phyloP scores from a whole-genome alignment of 2,888 invertebrate genomes.

The Allophyes oxyacanthae region DNA sequence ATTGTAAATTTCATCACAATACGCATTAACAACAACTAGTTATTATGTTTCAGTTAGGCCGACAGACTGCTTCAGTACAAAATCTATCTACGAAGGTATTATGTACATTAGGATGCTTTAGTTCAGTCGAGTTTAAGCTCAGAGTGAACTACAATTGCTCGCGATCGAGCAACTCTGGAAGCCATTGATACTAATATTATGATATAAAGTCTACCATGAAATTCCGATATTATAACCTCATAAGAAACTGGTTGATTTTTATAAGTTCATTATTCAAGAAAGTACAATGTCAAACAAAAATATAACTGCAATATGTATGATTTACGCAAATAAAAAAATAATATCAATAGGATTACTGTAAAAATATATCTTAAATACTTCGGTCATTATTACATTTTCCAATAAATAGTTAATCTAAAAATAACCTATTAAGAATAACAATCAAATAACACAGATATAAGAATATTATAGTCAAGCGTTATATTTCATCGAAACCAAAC shows the following conservation, averaged over 20 bases:
- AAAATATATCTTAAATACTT: conserved; percentile 50
- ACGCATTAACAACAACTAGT: conserved; percentile 72
- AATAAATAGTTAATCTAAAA: conserved; percentile 70
- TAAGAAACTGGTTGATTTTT: conserved; percentile 14
- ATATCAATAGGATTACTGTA: conserved; percentile 47
- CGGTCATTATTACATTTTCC: conserved; percentile 57
- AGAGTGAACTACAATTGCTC: conserved; percentile 42
- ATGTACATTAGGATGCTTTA: conserved; percentile 68
- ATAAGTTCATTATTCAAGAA: conserved; percentile 32
- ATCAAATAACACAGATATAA: conserved; percentile 58
- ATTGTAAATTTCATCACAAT: conserved; percentile 73
- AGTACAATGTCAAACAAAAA: conserved; percentile 32
- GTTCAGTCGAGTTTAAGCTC: conserved; percentile 61
- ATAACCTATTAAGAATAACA: conserved; percentile 58
- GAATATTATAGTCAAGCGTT: conserved; percentile 50
- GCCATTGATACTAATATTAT: conserved; percentile 61
- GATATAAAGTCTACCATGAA: conserved; percentile 40
- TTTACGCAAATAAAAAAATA: conserved; percentile 48
- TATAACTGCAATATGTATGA: conserved; percentile 11
- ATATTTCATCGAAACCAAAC: conserved; percentile 51
- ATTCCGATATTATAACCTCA: conserved; percentile 43
- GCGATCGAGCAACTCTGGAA: conserved; percentile 73
- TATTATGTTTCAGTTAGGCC: conserved; percentile 72
- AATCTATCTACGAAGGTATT: conserved; percentile 70
- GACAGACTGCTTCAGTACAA: conserved; percentile 68